Conservation (phyloP, 1,140 invertebrate species). For the Tetraneura akinire region DNA sequence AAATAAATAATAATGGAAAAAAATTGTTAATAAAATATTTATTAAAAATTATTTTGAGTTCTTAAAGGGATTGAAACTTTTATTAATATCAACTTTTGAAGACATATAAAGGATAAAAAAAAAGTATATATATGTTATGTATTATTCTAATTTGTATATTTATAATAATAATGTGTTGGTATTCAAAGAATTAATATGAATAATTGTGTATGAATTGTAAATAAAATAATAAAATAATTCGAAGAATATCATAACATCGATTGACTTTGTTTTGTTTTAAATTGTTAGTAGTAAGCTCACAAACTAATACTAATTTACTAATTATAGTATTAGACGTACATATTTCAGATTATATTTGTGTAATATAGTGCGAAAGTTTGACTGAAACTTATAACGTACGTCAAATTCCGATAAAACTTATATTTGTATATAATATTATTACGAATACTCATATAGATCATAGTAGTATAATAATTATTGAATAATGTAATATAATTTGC, state of each 20-base stretch:
- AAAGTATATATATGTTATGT: no score
- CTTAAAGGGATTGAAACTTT: not conserved
- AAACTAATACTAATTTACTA: slow-evolving; percentile 10
- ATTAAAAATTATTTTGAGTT: not conserved
- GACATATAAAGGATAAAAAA: not conserved
- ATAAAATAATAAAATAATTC: no score
- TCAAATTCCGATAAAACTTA: no score
- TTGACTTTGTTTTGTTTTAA: not conserved
- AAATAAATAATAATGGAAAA: not conserved
- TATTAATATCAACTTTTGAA: not conserved
- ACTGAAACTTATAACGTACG: slow-evolving; percentile 9
- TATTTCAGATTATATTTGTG: not conserved
- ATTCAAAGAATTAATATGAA: no score
- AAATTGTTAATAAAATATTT: not conserved
- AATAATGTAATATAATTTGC: no score
- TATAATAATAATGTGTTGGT: no score
- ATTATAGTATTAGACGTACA: slow-evolving; percentile 13
- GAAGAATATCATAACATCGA: not conserved
- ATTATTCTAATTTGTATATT: no score
- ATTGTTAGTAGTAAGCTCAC: not conserved
- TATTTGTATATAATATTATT: no score
- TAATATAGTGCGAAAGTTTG: slow-evolving; percentile 33
- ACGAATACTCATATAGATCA: no score
- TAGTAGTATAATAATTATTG: no score
- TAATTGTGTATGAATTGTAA: no score